A percentile compares a stretch with the other conserved stretches of the same genome.
Conservation (phyloP, 1,140 invertebrate species). For the Polypedilum vanderplanki region DNA sequence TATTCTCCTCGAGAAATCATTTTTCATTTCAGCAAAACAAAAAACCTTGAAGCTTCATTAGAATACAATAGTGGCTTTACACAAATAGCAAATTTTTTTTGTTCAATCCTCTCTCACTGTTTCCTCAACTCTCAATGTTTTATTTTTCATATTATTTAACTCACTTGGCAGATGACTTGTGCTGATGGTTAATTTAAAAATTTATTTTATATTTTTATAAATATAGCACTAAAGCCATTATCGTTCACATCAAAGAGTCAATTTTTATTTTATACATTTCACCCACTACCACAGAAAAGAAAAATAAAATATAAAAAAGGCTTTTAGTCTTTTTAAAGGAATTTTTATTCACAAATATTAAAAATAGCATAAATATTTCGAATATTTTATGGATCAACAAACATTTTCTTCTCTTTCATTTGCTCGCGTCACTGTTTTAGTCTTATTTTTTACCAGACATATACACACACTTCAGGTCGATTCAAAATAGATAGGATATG, state of each 20-base stretch:
- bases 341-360: background rate
- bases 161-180: too few relatives aligned
- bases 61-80: background rate
- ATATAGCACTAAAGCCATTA: background rate
- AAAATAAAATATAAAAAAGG: too few relatives aligned
- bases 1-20: too few relatives aligned
- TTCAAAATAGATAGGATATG: background rate
- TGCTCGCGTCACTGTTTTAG: background rate
- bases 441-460: background rate
- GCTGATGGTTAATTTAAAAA: background rate
- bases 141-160: too few relatives aligned
- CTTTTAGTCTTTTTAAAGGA: background rate
- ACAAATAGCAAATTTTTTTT: too few relatives aligned
- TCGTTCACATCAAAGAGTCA: constrained; percentile 4
- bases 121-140: too few relatives aligned
- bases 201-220: constrained; percentile 20
- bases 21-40: too few relatives aligned
- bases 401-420: background rate
- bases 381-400: constrained; percentile 23
- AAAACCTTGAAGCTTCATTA: background rate
- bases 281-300: too few relatives aligned
- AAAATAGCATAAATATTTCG: constrained; percentile 22
- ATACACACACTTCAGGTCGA: background rate
- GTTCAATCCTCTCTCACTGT: too few relatives aligned
- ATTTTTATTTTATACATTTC: background rate